Percentiles rank a stretch among this genome's conserved stretches.
phyloP scores from a whole-genome alignment of 1,140 invertebrate species.

The Zaprionus davidi region DNA sequence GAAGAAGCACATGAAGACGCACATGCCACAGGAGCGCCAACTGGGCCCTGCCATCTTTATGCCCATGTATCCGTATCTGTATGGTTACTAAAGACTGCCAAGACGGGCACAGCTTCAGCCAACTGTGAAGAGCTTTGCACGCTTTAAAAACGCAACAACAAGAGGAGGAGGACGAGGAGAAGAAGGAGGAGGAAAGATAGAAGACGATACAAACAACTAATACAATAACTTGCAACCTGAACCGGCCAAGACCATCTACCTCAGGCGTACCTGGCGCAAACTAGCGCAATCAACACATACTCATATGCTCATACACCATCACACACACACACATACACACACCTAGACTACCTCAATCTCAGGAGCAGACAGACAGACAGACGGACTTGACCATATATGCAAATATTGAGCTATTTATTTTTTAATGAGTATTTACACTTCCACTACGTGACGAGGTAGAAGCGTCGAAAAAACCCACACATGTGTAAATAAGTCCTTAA shows the following conservation, averaged over 20 bases:
- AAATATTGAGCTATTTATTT: slow-evolving; percentile 80
- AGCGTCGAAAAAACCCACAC: slow-evolving; percentile 56
- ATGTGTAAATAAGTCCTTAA: slow-evolving; percentile 80
- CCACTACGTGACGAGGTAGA: slow-evolving; percentile 64
- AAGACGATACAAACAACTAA: slow-evolving; percentile 2
- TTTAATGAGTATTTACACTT: slow-evolving; percentile 75
- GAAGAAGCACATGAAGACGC: slow-evolving; percentile 89
- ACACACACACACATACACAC: slow-evolving; percentile 6
- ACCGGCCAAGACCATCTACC: slow-evolving; percentile 68
- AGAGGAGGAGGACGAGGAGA: neutral
- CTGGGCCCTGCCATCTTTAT: slow-evolving; percentile 77
- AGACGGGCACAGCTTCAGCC: slow-evolving; percentile 26
- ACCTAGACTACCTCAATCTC: slow-evolving; percentile 34
- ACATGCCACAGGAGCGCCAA: slow-evolving; percentile 81
- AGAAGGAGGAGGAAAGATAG: neutral
- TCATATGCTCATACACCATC: slow-evolving; percentile 16
- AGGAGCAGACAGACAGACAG: slow-evolving; percentile 16
- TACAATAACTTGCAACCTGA: slow-evolving; percentile 29
- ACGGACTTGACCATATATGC: slow-evolving; percentile 56
- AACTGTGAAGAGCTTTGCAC: slow-evolving; percentile 79
- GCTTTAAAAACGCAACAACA: slow-evolving; percentile 61
- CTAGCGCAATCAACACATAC: slow-evolving; percentile 48
- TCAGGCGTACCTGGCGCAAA: slow-evolving; percentile 76
- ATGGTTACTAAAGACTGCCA: slow-evolving; percentile 64
- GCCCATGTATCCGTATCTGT: slow-evolving; percentile 83